Base-by-base conservation (phyloP, 1,140 invertebrate genomes). In the Formica selysi region DNA sequence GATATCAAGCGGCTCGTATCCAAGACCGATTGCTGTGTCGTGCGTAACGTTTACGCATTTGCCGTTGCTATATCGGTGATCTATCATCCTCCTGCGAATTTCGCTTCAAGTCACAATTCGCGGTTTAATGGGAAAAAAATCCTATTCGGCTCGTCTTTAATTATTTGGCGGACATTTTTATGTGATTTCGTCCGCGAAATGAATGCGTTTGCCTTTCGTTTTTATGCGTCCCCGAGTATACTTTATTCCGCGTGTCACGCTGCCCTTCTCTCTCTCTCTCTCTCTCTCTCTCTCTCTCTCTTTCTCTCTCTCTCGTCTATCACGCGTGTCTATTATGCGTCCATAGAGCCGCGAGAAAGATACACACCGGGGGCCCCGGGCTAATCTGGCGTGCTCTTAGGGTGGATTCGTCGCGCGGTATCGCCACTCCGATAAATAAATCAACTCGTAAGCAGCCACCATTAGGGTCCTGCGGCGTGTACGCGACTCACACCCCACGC, bases 341-440 rank as follows among this genome's bases (percentile, higher is more conserved):
- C 83, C 86, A 90, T 90, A 90, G 89, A 80, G 87, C 87, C 87
- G 87, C 90, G 90, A 91, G 90, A 91, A 91, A 91, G 89, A 91
- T 91, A 91, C 89, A 91, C 90, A 91, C 57, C 48, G 57, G 48
- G 83, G 79, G 11, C 78, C n/a, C 64, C 26, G 41, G 38, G 79
- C 73, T 91, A 91, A 91, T 91, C 90, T 88, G 90, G 78, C 79
- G 41, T 84, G 90, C 90, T 91, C 87, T 88, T 87, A 89, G 91
- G 91, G 91, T 88, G 87, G 64, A 92, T 92, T 89, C 91, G 91
- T 87, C 91, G 91, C 91, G 91, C 83, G 91, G 91, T 89, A 91
- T 90, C 89, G 91, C 90, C 90, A 89, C 91, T 89, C 81, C 83
- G 91, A 92, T 92, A 92, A 92, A 92, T 92, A 92, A 92, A 92